Percentiles rank a stretch among this genome's conserved stretches.
phyloP scores from a whole-genome alignment of 2,113 vertebrate species.

The Marmota flaviventris region DNA sequence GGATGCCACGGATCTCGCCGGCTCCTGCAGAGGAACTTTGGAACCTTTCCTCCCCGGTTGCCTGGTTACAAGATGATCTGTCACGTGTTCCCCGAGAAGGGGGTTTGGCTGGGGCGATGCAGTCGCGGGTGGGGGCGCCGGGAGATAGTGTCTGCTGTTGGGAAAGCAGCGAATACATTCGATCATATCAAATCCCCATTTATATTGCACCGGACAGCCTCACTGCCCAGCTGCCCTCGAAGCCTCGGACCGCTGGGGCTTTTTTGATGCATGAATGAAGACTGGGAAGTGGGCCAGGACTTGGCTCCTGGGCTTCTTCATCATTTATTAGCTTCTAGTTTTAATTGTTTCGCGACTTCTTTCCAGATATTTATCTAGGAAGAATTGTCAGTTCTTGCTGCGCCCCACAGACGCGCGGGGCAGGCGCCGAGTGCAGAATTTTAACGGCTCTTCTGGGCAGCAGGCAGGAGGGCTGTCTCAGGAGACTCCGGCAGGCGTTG shows the following conservation, averaged over 20 bases:
- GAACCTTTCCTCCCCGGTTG: slow-evolving; percentile 88
- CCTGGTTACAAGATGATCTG: slow-evolving; percentile 90
- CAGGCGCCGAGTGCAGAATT: slow-evolving; percentile 68
- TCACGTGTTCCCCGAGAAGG: slow-evolving; percentile 86
- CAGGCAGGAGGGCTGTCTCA: neutral
- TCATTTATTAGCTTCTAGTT: slow-evolving; percentile 92
- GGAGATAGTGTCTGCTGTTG: slow-evolving; percentile 87
- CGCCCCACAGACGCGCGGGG: slow-evolving; percentile 65
- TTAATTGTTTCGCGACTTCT: slow-evolving; percentile 92
- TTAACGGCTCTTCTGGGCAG: neutral
- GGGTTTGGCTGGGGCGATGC: slow-evolving; percentile 70
- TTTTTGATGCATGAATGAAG: slow-evolving; percentile 91
- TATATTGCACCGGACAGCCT: slow-evolving; percentile 88
- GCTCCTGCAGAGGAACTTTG: slow-evolving; percentile 86
- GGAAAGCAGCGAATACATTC: slow-evolving; percentile 86
- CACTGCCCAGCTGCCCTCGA: slow-evolving; percentile 90
- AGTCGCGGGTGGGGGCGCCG: slow-evolving; percentile 61
- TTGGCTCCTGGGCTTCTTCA: slow-evolving; percentile 87
- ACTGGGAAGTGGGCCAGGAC: slow-evolving; percentile 88
- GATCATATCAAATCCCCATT: slow-evolving; percentile 90
- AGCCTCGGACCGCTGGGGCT: slow-evolving; percentile 86
- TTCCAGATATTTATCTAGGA: slow-evolving; percentile 88
- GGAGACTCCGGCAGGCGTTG: neutral
- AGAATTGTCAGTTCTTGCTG: slow-evolving; percentile 81
- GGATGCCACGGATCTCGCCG: slow-evolving; percentile 51